Base-by-base conservation (phyloP, 2,888 invertebrate species). In the Caprella mutica region DNA sequence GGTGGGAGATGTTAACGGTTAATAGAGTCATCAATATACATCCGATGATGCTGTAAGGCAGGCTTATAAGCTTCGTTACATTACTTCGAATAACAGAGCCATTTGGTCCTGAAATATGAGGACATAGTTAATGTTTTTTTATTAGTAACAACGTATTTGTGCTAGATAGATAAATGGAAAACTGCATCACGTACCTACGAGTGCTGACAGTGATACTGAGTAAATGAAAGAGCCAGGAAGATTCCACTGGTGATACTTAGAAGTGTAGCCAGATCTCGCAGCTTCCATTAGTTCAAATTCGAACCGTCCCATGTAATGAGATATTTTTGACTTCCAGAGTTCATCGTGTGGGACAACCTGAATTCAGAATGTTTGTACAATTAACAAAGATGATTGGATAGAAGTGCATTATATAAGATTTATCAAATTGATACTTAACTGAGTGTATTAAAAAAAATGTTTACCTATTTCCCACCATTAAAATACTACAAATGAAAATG, bases 141-240 rank as follows among this genome's bases (percentile, higher is more conserved):
- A 71, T 59, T 72, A 72, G 56, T 72, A 72, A 61, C 68, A 72
- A 6, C 68, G 72, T 19, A 72, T 72, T 58, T 72, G 72, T 55
- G 69, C 71, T 62, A 72, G 72, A 46, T 52, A 65, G 53, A 66
- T 66, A 52, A 44, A 62, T 14, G 58, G 56, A 39, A 58, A 56
- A 27, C 54, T 57, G 29, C 55, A 58, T 50, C 58, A 61, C 17
- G 29, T 46, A 64, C 64, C 64, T 19, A 64, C 46, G 19, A 64
- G 56, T 2, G 60, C 57, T 24, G 64, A 60, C 43, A 64, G 56
- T 14, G 60, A 64, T 23, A 58, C 55, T 9, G 64, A 57, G 51
- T 64, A 64, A n/a, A 64, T 58, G 3, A 64, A 51, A 5, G 60
- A 57, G 5, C 60, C 64, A 3, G 64, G 27, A 35, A 64, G 42